These are phyloP conservation scores for Apotomis turbidana DNA, from an alignment of 2,888 invertebrate genomes.

Conservation along the genomic window DNA sequence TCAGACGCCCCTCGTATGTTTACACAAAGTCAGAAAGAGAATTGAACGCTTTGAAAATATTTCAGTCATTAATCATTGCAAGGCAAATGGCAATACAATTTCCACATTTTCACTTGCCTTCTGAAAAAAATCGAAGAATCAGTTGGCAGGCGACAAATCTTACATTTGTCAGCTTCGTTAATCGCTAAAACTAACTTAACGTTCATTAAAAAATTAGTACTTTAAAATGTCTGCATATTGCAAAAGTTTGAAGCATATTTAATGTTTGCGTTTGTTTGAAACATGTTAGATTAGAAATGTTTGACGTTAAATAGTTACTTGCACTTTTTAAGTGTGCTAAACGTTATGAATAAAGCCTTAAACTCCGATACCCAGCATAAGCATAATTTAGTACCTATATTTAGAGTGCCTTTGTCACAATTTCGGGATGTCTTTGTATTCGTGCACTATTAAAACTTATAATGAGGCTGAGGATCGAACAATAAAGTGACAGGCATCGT, in stretches of 20 bases:
- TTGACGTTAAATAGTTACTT: neutral
- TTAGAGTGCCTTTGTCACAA: constrained; percentile 48
- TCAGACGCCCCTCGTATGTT: too few species aligned
- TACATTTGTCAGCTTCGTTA: neutral
- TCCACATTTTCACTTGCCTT: neutral
- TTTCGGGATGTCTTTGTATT: constrained; percentile 67
- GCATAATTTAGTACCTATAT: constrained; percentile 14
- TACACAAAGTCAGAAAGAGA: too few species aligned
- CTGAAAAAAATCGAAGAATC: too few species aligned
- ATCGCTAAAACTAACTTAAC: constrained; percentile 9
- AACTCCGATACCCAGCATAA: constrained; percentile 5
- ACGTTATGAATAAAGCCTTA: neutral
- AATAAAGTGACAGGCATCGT: constrained; percentile 46
- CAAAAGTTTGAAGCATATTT: neutral
- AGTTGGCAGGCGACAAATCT: neutral
- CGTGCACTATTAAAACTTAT: constrained; percentile 77
- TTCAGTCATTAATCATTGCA: neutral
- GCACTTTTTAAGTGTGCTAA: neutral
- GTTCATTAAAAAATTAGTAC: neutral
- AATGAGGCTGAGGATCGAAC: constrained; percentile 71
- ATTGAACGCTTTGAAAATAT: neutral
- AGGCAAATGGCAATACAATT: neutral
- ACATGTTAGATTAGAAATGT: neutral
- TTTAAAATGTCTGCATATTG: neutral
- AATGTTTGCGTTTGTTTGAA: neutral